These are phyloP conservation scores for Ptychodera flava DNA, from an alignment of 35 echinoderm and acorn worm genomes.

Conservation along the genomic window DNA sequence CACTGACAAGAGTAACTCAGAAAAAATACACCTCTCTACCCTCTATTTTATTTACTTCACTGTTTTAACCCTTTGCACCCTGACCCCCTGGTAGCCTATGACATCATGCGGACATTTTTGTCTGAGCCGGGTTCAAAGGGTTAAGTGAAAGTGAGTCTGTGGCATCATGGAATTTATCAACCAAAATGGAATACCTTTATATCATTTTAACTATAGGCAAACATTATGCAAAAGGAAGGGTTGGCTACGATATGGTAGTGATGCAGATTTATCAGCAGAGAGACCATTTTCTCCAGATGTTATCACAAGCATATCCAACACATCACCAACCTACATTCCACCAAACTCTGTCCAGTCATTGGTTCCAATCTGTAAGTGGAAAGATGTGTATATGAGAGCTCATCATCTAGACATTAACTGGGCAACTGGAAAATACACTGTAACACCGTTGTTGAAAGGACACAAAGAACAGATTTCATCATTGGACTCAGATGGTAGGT, in stretches of 20 bases:
- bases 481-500: constrained; percentile 38
- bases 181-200: too few relatives aligned
- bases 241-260: constrained; percentile 28
- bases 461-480: constrained; percentile 50
- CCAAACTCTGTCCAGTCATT: not conserved
- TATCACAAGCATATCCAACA: constrained; percentile 15
- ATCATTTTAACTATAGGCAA: constrained; percentile 18
- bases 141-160: too few relatives aligned
- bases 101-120: too few relatives aligned
- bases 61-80: too few relatives aligned
- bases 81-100: too few relatives aligned
- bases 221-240: constrained; percentile 8
- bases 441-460: constrained; percentile 42
- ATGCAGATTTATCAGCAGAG: constrained; percentile 15
- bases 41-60: too few relatives aligned
- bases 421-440: constrained; percentile 35
- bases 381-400: constrained; percentile 64
- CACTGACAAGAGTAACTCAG: too few relatives aligned
- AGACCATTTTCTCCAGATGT: constrained; percentile 21
- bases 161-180: too few relatives aligned
- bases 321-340: constrained; percentile 24
- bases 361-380: constrained; percentile 42
- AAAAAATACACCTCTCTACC: too few relatives aligned
- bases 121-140: too few relatives aligned
- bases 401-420: constrained; percentile 53